Evolutionary conservation across 2,113 vertebrate species (phyloP).

Genomic region (Aplodontia rufa): DNA sequence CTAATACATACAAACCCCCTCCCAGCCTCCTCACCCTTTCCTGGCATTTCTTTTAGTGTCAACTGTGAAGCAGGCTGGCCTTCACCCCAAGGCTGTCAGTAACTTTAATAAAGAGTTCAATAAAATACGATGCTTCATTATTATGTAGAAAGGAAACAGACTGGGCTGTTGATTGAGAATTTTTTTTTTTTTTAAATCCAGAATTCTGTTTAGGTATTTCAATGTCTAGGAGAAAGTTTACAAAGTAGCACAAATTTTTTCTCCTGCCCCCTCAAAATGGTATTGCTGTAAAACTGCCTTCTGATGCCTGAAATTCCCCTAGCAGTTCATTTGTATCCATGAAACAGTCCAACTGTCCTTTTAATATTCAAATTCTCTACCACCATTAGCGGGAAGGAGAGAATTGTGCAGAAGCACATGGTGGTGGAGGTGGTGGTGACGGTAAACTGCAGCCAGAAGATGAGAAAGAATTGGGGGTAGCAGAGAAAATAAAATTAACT

Average conservation of each 20-base stretch:
- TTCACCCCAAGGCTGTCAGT: background rate
- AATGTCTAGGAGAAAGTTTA: slow-evolving; percentile 9
- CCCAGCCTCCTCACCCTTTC: background rate
- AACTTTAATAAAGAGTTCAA: background rate
- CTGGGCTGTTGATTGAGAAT: background rate
- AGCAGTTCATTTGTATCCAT: background rate
- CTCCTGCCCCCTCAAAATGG: background rate
- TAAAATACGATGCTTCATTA: slow-evolving; percentile 9
- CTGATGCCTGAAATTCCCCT: background rate
- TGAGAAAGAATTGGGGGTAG: background rate
- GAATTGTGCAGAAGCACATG: background rate
- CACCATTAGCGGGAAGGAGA: background rate
- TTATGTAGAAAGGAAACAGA: background rate
- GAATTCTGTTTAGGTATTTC: slow-evolving; percentile 30
- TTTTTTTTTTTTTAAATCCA: background rate
- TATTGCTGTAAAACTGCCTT: background rate
- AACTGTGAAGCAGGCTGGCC: background rate
- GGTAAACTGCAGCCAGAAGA: background rate
- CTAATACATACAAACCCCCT: background rate
- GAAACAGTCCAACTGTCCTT: background rate
- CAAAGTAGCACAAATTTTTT: background rate
- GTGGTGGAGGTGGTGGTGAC: too few species aligned
- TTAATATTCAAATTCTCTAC: background rate
- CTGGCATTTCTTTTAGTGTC: background rate
- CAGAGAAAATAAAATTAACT: background rate